These are phyloP conservation scores for Acleris cristana DNA, from an alignment of 2,888 invertebrate species.

Conservation along the genomic window DNA sequence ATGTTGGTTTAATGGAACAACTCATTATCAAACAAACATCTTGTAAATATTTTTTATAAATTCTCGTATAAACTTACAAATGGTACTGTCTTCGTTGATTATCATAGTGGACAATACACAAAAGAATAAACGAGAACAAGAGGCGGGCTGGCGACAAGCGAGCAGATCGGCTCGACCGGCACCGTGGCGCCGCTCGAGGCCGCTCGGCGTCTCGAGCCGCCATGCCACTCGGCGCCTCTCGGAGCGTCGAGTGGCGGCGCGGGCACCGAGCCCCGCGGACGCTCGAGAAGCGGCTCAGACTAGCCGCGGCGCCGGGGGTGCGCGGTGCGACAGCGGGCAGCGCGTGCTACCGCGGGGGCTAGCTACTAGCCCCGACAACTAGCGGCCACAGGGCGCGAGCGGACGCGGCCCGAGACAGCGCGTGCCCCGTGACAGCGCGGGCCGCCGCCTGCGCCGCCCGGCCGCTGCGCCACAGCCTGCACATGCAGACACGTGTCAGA, in stretches of 20 bases:
- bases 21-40: neutral
- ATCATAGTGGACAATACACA: slow-evolving; percentile 44
- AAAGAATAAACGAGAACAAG: slow-evolving; percentile 65
- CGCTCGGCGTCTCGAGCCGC: slow-evolving; percentile 12
- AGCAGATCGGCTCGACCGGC: slow-evolving; percentile 4
- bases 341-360: slow-evolving; percentile 29
- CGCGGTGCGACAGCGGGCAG: slow-evolving; percentile 28
- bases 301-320: slow-evolving; percentile 66
- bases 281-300: slow-evolving; percentile 78
- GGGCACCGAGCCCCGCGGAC: slow-evolving; percentile 50
- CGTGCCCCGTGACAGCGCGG: slow-evolving; percentile 61
- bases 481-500: slow-evolving; percentile 76
- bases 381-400: slow-evolving; percentile 63
- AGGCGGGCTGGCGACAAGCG: slow-evolving; percentile 39
- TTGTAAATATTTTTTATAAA: slow-evolving; percentile 16
- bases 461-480: slow-evolving; percentile 78
- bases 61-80: slow-evolving; percentile 71
- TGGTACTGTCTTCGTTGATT: slow-evolving; percentile 54
- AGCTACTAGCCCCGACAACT: slow-evolving; percentile 69
- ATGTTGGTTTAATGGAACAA: slow-evolving; percentile 8
- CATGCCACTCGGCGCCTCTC: slow-evolving; percentile 15
- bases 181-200: slow-evolving; percentile 19
- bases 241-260: slow-evolving; percentile 38
- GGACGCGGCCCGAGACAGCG: slow-evolving; percentile 55
- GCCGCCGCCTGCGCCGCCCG: slow-evolving; percentile 60